Base-by-base conservation (phyloP, 2,797 vertebrate species). In the Fratercula arctica region DNA sequence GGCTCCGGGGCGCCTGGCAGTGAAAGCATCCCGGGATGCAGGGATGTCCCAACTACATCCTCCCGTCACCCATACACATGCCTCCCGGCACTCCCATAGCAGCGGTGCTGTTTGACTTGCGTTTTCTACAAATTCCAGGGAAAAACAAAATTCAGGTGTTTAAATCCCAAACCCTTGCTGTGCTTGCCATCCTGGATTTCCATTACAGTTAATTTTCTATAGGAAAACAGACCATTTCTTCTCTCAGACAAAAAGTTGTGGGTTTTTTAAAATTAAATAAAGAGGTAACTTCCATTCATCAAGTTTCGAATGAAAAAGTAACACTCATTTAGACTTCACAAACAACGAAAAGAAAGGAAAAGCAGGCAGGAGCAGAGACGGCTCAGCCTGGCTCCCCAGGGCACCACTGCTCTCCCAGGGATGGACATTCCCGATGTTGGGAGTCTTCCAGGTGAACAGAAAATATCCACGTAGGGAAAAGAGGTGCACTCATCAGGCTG, bases 21-120 rank as follows among this genome's bases (percentile, higher is more conserved):
- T 6, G 14, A n/a, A 37, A 86, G 26, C 33, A 45, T 37, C 63
- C 41, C 1, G 3, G 64, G 29, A 50, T 29, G 35, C 0, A 1
- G 29, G 18, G 11, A 50, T 29, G 35, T 33, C 35, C 35, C 45
- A 41, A 19, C 54, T 41, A 6, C 19, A 29, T 25, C 67, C 46
- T 60, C 29, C 56, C 31, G 3, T 17, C 35, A 8, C 43, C 35
- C 2, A 4, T 9, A 50, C 43, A 9, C 3, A 2, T 31, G 39
- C 45, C 35, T 17, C 35, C 35, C 1, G 3, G 5, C 0, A 2
- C 51, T 59, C 43, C 43, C 28, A 21, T 2, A 2, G 45, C 45
- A 41, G 29, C 3, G 2, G 25, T 51, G 54, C 16, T 61, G 26
- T 31, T 43, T 26, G 16, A 45, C 39, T 43, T 31, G 37, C 13